Evolutionary conservation across 2,797 vertebrate species (phyloP).

Genomic region (Sarcophilus harrisii): DNA sequence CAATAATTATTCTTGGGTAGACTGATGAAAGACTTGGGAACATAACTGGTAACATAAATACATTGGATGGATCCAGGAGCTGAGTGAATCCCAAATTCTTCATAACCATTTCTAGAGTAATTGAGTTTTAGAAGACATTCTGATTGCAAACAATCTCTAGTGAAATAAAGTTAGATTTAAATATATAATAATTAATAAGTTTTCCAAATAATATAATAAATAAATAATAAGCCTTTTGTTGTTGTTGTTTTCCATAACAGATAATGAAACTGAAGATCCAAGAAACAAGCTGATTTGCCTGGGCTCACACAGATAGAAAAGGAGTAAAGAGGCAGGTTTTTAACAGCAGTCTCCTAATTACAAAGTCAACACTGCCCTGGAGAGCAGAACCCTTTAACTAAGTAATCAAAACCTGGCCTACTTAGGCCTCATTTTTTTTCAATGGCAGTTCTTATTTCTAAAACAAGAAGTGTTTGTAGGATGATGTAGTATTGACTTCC

Average conservation of each 20-base stretch:
- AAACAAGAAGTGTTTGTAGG: too few species aligned
- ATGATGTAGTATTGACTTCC: neutral
- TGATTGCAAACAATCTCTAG: neutral
- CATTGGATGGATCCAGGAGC: neutral
- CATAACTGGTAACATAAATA: neutral
- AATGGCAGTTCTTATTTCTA: too few species aligned
- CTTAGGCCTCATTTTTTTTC: too few species aligned
- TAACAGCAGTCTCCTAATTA: neutral
- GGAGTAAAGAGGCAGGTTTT: neutral
- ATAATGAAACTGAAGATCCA: neutral
- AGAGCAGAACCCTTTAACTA: too few species aligned
- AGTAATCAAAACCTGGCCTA: too few species aligned
- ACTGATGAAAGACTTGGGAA: neutral
- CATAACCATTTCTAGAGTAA: neutral
- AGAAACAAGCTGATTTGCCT: neutral
- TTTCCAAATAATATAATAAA: neutral
- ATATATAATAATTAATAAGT: neutral
- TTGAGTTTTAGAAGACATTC: neutral
- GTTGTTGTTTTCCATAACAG: neutral
- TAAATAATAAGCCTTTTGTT: too few species aligned
- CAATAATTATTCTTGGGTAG: neutral
- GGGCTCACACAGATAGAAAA: neutral
- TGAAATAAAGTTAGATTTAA: neutral
- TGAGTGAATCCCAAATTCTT: neutral
- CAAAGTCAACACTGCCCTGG: neutral